Base-by-base conservation (phyloP, 1,140 invertebrate genomes). In the Ceratoteleas bidentatus region DNA sequence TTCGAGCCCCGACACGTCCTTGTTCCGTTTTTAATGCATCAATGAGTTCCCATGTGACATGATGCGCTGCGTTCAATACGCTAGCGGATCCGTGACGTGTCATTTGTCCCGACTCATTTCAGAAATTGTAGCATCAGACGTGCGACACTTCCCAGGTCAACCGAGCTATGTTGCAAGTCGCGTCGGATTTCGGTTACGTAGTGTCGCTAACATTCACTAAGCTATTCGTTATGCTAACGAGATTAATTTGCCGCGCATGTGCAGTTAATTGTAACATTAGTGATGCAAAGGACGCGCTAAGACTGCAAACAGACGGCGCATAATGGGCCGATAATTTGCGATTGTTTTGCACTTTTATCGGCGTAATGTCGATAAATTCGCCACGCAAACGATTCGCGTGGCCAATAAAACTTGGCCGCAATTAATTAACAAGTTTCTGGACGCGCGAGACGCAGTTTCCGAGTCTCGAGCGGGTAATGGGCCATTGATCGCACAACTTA, bases 1-100 rank as follows among this genome's bases (percentile, higher is more conserved):
- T 73, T 80, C 69, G 43, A 80, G 65, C 49, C 36, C 43, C 58
- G 47, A 6, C 49, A 14, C 69, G 77, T 80, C 77, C 77, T 80
- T 80, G 77, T 80, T 80, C 77, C 57, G 69, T 72, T 80, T 79
- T 79, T 80, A 68, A 80, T 80, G 69, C 77, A 80, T 73, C 77
- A 80, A 80, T 80, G 77, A 68, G 57, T 80, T 69, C 62, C 62
- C 77, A 73, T 80, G 66, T 77, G 74, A 78, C 74, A 77, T 62
- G 74, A 69, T 69, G 69, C 43, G 74, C 54, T 68, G 76, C 76
- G 61, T 79, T 61, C 68, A 72, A 72, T 78, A 47, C 38, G 11
- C 52, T 34, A 53, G 54, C 7, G 33, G 66, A 66, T 45, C 62
- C 45, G 14, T 33, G 60, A 62, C 45, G 7, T 64, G 38, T 68